phyloP scores from a whole-genome alignment of 2,797 vertebrate genomes.

The Falco rusticolus region DNA sequence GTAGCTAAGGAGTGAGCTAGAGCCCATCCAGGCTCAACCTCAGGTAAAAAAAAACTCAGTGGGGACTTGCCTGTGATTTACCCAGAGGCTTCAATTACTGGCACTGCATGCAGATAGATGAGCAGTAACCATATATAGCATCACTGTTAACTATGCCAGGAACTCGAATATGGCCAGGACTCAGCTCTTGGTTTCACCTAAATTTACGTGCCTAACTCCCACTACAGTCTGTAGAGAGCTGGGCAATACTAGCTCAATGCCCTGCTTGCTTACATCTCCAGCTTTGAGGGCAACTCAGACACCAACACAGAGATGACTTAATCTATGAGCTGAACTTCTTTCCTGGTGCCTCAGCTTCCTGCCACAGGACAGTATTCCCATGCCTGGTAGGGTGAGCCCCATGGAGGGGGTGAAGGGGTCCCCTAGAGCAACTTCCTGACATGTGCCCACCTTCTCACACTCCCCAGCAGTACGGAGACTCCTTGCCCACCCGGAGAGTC shows the following conservation, averaged over 20 bases:
- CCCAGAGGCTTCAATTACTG: neutral
- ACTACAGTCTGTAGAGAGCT: neutral
- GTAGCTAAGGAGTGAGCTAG: neutral
- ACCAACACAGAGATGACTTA: rapidly evolving
- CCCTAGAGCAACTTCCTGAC: neutral
- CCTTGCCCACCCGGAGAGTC: neutral
- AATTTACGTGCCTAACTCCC: neutral
- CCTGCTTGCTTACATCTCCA: neutral
- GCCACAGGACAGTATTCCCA: neutral
- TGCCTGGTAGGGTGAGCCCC: neutral
- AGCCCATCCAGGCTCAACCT: neutral
- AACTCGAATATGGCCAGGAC: neutral
- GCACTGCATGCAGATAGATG: neutral
- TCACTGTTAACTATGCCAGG: neutral
- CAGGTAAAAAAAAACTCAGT: rapidly evolving
- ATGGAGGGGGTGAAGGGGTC: neutral
- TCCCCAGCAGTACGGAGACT: neutral
- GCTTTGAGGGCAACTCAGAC: neutral
- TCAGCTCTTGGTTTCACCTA: neutral
- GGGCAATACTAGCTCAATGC: neutral
- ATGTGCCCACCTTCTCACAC: neutral
- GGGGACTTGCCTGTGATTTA: neutral
- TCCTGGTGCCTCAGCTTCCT: rapidly evolving
- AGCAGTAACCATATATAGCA: neutral
- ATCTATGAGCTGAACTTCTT: neutral